Base-by-base conservation (phyloP, 2,888 invertebrate genomes). In the Polyommatus icarus region DNA sequence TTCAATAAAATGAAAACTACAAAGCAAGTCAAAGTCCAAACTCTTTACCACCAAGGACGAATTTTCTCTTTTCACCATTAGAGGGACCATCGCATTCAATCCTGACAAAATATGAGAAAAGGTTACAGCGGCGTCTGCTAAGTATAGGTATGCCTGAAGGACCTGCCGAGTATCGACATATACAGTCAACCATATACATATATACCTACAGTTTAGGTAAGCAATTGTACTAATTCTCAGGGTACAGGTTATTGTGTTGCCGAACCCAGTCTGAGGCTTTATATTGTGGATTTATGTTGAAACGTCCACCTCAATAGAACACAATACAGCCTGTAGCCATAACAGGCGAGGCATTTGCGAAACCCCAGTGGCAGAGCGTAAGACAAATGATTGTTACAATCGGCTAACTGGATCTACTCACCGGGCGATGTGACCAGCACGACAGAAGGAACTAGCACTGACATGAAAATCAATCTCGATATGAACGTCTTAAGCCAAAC, bases 321-420 rank as follows among this genome's bases (percentile, higher is more conserved):
- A 82, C 81, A 82, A 82, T 83, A 80, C 80, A 36, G 71, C 77
- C 24, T 75, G 46, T 78, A 78, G 78, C 78, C 78, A 78, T 80
- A 78, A 82, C 79, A 77, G 78, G 80, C 79, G 77, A 81, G 79
- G 78, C 78, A 71, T 80, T 83, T 82, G 82, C 80, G 80, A 81
- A 82, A 82, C 78, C 76, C 78, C 82, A 78, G 82, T 80, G 81
- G 82, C 81, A 79, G 79, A 59, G 59, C 72, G 76, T 71, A 77
- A 81, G 82, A 83, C 82, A 83, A 83, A 83, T 83, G 81, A 82
- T 80, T 79, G 82, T 80, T 78, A 82, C 81, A 79, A 80, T 80
- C 78, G 76, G 77, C 78, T 80, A 81, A 80, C 82, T 81, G 80
- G 80, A 80, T 82, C 81, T 80, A 78, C 80, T 80, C 73, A 78